phyloP scores from a whole-genome alignment of 64 coral and sea anemone genomes.

The Montipora foliosa region DNA sequence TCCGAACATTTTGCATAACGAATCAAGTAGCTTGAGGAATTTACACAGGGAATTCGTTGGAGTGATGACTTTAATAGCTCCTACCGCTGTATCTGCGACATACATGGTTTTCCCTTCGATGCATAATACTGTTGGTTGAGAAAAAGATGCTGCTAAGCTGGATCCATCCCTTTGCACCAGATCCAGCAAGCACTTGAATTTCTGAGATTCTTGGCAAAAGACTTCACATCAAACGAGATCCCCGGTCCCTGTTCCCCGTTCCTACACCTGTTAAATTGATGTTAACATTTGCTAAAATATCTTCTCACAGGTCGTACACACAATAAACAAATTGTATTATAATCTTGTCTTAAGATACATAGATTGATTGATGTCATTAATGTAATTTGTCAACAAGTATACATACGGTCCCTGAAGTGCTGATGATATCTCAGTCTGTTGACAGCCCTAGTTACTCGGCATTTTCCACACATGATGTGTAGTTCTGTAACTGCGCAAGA shows the following conservation, averaged over 20 bases:
- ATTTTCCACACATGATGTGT: slow-evolving; percentile 28
- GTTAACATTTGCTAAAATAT: background rate
- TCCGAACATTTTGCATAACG: slow-evolving; percentile 52
- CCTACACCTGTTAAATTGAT: background rate
- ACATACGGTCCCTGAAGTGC: background rate
- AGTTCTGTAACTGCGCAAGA: background rate
- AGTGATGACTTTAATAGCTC: slow-evolving; percentile 34
- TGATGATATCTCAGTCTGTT: too few species aligned
- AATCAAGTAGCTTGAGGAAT: slow-evolving; percentile 53
- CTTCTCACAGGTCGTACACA: background rate
- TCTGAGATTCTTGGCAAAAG: too few species aligned
- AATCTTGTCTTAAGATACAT: background rate
- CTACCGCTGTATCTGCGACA: slow-evolving; percentile 52
- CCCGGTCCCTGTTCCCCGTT: background rate
- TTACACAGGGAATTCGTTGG: slow-evolving; percentile 40
- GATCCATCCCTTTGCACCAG: slow-evolving; percentile 51
- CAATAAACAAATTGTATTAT: background rate
- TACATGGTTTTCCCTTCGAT: slow-evolving; percentile 41
- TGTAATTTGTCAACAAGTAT: background rate
- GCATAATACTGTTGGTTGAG: slow-evolving; percentile 52
- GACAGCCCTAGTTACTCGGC: background rate
- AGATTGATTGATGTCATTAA: background rate
- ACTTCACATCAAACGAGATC: too few species aligned
- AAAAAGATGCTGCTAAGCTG: slow-evolving; percentile 5
- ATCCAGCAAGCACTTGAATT: slow-evolving; percentile 19